Base-by-base conservation (phyloP, 2,888 invertebrate genomes). In the Dusona sp. region DNA sequence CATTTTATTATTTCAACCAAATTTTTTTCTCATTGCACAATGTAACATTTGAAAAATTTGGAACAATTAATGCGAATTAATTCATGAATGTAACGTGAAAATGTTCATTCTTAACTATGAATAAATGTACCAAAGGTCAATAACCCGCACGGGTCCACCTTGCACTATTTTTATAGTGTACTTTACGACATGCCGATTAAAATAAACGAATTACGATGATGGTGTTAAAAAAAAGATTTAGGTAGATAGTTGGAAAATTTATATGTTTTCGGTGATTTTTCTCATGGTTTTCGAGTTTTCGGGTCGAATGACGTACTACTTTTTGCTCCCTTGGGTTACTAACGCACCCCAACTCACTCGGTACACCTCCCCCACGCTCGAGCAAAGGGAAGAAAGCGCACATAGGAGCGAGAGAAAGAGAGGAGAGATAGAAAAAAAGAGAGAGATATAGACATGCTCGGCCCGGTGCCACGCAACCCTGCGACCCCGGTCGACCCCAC, bases 391-490 rank as follows among this genome's bases (percentile, higher is more conserved):
- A 54, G 57, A 9, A 16, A n/a, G 25, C 57, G 3, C 57, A 13
- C 61, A 13, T 48, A n/a, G n/a, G 48, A 48, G 29, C 48, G 29
- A 19, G 48, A 25, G 79, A n/a, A 51, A 22, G 77, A 2, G 45
- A 38, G 72, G 42, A 70, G n/a, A n/a, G n/a, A n/a, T n/a, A n/a
- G 29, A 19, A 42, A 25, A 74, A n/a, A 51, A 22, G 77, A 6
- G 45, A 29, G 16, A 16, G 61, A 36, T 67, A 54, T 54, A 42
- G 33, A 61, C 72, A 42, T 25, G 72, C 51, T 48, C 82, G 83
- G 81, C 77, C 77, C 79, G 86, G 86, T 80, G 86, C 82, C 86
- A 86, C 86, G 86, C 86, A 86, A 86, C 86, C 86, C 83, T 83
- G 83, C 79, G 86, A 86, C 84, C 84, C 84, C 84, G 68, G 83